Conservation (phyloP, 2,113 vertebrate genomes). For the Marmota monax region DNA sequence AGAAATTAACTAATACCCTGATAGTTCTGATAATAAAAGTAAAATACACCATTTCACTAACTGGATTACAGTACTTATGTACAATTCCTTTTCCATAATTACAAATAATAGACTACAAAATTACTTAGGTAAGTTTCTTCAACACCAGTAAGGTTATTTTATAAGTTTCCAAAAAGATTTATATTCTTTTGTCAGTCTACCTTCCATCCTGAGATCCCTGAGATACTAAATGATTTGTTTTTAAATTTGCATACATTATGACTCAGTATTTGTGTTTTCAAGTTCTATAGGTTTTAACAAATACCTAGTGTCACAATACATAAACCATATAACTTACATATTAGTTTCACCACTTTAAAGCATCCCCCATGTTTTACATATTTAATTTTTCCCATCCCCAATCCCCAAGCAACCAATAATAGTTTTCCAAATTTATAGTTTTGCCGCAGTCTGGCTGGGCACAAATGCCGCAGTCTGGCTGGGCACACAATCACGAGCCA, state of each 20-base stretch:
- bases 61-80: neutral
- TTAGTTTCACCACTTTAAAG: neutral
- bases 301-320: neutral
- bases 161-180: neutral
- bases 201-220: neutral
- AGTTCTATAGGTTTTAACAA: neutral
- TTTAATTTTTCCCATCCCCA: neutral
- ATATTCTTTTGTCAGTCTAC: neutral
- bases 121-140: neutral
- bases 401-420: neutral
- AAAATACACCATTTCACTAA: neutral
- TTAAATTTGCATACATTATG: neutral
- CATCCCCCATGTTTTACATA: neutral
- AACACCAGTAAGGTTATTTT: neutral
- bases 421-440: neutral
- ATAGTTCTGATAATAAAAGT: neutral
- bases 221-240: neutral
- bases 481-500: too few species aligned
- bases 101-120: neutral
- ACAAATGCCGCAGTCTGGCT: too few species aligned
- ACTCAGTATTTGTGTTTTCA: neutral
- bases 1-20: neutral
- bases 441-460: too few species aligned
- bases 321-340: too few species aligned
- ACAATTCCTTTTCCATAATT: neutral